Evolutionary conservation across 1,140 invertebrate genomes (phyloP), one percentile per base, ranked within the genome.

Genomic region (Philotrypesis tridentata): DNA sequence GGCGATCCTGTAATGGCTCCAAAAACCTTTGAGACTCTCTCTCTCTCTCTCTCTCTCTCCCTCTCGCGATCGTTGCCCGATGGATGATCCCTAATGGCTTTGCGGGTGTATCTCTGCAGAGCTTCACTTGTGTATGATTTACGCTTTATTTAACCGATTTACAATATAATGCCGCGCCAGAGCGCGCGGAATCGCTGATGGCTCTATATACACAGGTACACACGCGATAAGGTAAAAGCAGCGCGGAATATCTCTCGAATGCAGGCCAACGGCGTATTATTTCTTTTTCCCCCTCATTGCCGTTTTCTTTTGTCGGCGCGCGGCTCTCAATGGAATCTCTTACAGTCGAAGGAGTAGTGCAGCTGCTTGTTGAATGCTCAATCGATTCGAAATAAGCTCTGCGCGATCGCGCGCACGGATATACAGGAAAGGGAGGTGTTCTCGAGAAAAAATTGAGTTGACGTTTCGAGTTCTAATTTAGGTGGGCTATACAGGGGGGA

Each of bases 1-100:
- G 80, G 83, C 83, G 84, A 80, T 85, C 84, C 78, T 82, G 79
- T 85, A 85, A 85, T 84, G 84, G 84, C 83, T 79, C 83, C 81
- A 86, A 86, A 86, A 74, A 74, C 43, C 37, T 40, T 40, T 21
- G 43, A 60, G 48, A 29, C 48, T 11, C 2, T 37, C 33, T n/a
- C n/a, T n/a, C n/a, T n/a, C n/a, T n/a, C n/a, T n/a, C n/a, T n/a
- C n/a, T n/a, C n/a, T n/a, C n/a, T n/a, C n/a, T n/a, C n/a, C n/a
- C n/a, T n/a, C 1, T 55, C 33, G 11, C 48, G 70, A 43, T 40
- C 21, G 68, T 9, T 27, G 23, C 21, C 25, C 63, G 63, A 67
- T 43, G 31, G 33, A 43, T 55, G 23, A 72, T 70, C 72, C 72
- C 72, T 61, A 60, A 74, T 74, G 72, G 72, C 48, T 37, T 21